Evolutionary conservation across 2,797 vertebrate species (phyloP).

Genomic region (Ctenopoma multispine): DNA sequence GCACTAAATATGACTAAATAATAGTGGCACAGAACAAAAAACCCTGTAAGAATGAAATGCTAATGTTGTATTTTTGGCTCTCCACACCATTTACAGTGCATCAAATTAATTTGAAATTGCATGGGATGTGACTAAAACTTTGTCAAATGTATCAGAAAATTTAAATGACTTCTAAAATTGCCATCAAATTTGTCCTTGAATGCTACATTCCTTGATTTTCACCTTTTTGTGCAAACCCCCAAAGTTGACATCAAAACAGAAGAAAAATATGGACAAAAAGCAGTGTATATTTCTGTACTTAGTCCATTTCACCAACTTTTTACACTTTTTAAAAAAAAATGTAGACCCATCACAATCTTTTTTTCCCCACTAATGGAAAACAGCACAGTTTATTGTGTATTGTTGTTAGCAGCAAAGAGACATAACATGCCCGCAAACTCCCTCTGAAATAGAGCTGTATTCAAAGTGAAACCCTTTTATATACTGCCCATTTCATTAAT

Average conservation of each 20-base stretch:
- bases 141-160: constrained; percentile 54
- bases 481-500: constrained; percentile 75
- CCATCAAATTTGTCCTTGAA: constrained; percentile 56
- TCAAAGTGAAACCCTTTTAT: constrained; percentile 64
- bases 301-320: constrained; percentile 47
- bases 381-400: constrained; percentile 53
- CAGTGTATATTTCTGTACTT: constrained; percentile 10
- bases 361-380: constrained; percentile 51
- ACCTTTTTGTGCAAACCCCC: constrained; percentile 29
- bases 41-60: constrained; percentile 25
- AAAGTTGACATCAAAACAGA: constrained; percentile 22
- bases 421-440: constrained; percentile 49
- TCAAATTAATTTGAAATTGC: constrained; percentile 56
- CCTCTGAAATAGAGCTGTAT: constrained; percentile 56
- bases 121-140: constrained; percentile 54
- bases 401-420: constrained; percentile 56
- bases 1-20: constrained; percentile 21
- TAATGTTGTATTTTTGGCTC: constrained; percentile 47
- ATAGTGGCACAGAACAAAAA: constrained; percentile 9
- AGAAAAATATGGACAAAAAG: constrained; percentile 1
- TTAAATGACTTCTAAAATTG: constrained; percentile 55
- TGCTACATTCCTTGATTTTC: constrained; percentile 29
- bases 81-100: constrained; percentile 43
- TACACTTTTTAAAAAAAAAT: constrained; percentile 37
- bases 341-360: constrained; percentile 43